Evolutionary conservation across 2,113 vertebrate genomes (phyloP), one percentile per base, ranked within the genome.

Genomic region (Channa argus): DNA sequence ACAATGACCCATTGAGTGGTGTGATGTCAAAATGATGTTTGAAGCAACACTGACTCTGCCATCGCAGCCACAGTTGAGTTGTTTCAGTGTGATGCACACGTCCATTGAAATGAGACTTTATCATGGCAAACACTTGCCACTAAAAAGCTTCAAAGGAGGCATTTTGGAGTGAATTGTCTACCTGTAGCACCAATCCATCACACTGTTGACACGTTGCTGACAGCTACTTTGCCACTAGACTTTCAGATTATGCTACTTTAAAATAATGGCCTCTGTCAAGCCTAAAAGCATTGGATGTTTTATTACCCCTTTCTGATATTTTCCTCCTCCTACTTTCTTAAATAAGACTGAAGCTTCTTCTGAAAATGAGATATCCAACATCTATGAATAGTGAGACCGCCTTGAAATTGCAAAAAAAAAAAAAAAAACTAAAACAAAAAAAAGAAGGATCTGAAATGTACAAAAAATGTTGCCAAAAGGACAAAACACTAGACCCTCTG

Each of bases 251-350:
- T 71, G 66, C 71, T 63, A 24, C 60, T 79, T 62, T 46, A 56
- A 76, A 86, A 79, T 79, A 83, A 79, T 85, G 76, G 69, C 76
- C 61, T 69, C 80, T 74, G 80, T 84, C 88, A 84, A 70, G 38
- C 24, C 71, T 77, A 66, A 89, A 86, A 80, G 65, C 83, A 79
- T 33, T 24, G 15, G 7, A 41, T 60, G 70, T 64, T 86, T 86
- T 89, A 89, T 77, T 62, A 39, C 59, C 54, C 52, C 15, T 15
- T 34, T n/a, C 8, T 36, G 33, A n/a, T 39, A 33, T 49, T 37
- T 24, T 3, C 24, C 24, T 24, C 24, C 24, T 24, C 8, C 34
- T 38, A 13, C 51, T 61, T 58, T 50, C n/a, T 15, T 5, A 58
- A 62, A 52, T 7, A 5, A 56, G 37, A 74, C 2, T 13, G 52